Base-by-base conservation (phyloP, 2,888 invertebrate species). In the Augochlorella aurata region DNA sequence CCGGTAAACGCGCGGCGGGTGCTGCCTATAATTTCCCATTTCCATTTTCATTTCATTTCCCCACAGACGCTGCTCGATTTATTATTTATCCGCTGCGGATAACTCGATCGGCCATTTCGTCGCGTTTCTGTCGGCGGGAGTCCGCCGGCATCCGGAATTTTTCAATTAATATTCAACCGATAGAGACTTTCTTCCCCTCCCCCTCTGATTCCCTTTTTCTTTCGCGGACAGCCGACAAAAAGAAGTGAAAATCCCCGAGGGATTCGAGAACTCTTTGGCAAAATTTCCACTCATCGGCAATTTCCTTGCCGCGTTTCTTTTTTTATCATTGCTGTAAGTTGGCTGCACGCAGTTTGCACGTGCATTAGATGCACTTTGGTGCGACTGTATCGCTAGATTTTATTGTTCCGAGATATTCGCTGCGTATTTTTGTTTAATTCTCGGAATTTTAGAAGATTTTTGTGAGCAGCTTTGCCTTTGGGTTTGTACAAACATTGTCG, bases 21-120 rank as follows among this genome's bases (percentile, higher is more conserved):
- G 21, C 63, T 18, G 29, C 47, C 52, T 75, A 63, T 79, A 79
- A 79, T 79, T 76, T 70, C 49, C 54, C 49, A 70, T 79, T 66
- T 66, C 54, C 54, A 66, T 52, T 80, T 72, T 67, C 58, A 58
- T 74, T 79, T 29, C 61, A 58, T 58, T 58, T 72, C 61, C 71
- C 61, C 29, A 3, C 61, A 58, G 71, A 45, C 45, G 61, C 24
- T 24, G 47, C 24, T 72, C 71, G 29, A 72, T 72, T 72, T 47
- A 72, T 72, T 72, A 61, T 71, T 72, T 72, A 72, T 61, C 58
- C 61, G 44, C 18, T 9, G 18, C 63, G 1, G 63, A 18, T 63
- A 63, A 63, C 63, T 63, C 63, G 18, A 38, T 63, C 38, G 47
- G 10, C 12, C 50, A 14, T 16, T 16, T 50, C 50, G 18, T 14